phyloP scores from a whole-genome alignment of 2,888 invertebrate genomes.

The Luperina nickerlii region DNA sequence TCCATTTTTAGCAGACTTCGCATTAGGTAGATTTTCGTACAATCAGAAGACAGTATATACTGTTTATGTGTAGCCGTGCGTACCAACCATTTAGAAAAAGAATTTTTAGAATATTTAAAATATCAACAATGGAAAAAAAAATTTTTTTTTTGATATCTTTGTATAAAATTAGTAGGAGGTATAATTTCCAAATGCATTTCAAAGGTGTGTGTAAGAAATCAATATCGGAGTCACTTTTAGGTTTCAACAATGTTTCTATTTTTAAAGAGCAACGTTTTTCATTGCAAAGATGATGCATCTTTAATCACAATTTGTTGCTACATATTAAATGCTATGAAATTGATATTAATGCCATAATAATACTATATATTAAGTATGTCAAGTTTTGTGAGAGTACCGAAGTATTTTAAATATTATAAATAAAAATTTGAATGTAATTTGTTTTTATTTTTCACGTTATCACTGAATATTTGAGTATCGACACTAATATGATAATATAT shows the following conservation, averaged over 20 bases:
- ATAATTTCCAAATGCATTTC: conserved; percentile 2
- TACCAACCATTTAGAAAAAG: neutral
- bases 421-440: neutral
- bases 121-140: neutral
- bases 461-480: neutral
- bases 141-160: neutral
- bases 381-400: conserved; percentile 14
- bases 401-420: conserved; percentile 1
- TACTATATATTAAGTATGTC: neutral
- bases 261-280: neutral
- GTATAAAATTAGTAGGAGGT: conserved; percentile 4
- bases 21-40: neutral
- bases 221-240: neutral
- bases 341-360: neutral
- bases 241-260: neutral
- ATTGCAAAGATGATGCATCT: neutral
- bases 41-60: neutral
- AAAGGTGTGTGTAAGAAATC: neutral
- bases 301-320: neutral
- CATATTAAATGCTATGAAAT: neutral
- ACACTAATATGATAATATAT: neutral
- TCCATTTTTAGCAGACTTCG: neutral
- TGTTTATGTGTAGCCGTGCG: neutral
- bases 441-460: conserved; percentile 8
- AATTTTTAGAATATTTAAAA: neutral